These are phyloP conservation scores for Parnassius mnemosyne DNA, from an alignment of 2,888 invertebrate species.

Conservation along the genomic window DNA sequence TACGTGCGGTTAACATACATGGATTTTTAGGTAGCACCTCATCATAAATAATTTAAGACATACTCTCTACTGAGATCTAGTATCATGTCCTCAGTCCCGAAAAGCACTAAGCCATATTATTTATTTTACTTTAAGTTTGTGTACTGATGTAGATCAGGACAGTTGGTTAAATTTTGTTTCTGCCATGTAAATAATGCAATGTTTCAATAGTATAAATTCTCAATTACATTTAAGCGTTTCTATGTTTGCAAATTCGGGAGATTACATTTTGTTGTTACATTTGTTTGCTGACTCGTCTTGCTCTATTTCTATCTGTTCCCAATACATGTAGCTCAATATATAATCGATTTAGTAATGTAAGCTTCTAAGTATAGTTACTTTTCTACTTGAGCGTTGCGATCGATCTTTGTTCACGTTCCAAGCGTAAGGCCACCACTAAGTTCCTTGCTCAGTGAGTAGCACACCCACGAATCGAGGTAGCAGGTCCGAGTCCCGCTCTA, in stretches of 20 bases:
- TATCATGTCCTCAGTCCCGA: no score
- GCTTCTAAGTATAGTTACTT: slow-evolving; percentile 4
- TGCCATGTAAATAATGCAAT: slow-evolving; percentile 12
- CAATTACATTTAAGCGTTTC: background rate
- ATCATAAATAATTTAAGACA: no score
- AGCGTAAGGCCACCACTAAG: slow-evolving; percentile 1
- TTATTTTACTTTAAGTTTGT: no score
- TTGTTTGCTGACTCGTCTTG: slow-evolving; percentile 9
- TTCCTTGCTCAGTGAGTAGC: background rate
- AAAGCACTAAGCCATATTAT: no score
- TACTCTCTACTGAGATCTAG: background rate
- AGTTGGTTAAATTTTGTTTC: background rate
- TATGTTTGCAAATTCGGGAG: background rate
- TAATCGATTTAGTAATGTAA: slow-evolving; percentile 9
- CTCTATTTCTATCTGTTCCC: slow-evolving; percentile 1
- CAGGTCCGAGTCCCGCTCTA: slow-evolving; percentile 1
- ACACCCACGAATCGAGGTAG: slow-evolving; percentile 4
- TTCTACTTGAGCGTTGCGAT: slow-evolving; percentile 8
- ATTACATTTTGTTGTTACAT: slow-evolving; percentile 7
- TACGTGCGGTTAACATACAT: background rate
- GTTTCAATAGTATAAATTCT: background rate
- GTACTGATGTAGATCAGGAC: no score
- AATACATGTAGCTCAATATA: background rate
- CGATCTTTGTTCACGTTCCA: background rate
- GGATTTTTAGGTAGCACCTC: no score